Evolutionary conservation across 2,113 vertebrate species (phyloP).

Genomic region (Bubo bubo): DNA sequence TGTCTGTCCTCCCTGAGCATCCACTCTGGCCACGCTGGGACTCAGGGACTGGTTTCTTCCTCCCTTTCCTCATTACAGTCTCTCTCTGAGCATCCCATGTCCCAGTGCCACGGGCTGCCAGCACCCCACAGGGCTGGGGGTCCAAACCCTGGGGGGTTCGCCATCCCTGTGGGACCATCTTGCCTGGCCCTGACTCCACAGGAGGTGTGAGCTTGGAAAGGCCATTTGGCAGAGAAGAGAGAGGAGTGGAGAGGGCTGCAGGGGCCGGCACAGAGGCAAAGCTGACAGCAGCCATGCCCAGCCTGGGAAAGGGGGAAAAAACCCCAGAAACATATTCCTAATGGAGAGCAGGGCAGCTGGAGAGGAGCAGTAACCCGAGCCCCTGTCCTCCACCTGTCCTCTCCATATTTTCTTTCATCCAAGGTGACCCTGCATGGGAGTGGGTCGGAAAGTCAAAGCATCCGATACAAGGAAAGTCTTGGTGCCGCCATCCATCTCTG

Average conservation of each 20-base stretch:
- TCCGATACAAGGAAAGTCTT: constrained; percentile 13
- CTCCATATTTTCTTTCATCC: constrained; percentile 46
- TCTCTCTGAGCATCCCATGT: not conserved
- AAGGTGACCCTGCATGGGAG: not conserved
- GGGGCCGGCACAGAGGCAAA: fast-evolving
- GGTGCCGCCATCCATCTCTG: not conserved
- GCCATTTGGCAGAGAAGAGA: not conserved
- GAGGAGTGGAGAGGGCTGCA: not conserved
- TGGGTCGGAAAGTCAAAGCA: not conserved
- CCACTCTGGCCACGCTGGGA: not conserved
- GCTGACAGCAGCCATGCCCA: too few relatives aligned
- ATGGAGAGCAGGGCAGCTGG: not conserved
- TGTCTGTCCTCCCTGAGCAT: not conserved
- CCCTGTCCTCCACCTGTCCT: not conserved
- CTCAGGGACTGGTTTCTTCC: not conserved
- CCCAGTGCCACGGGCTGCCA: not conserved
- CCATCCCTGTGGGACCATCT: fast-evolving
- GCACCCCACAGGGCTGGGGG: not conserved
- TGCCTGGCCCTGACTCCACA: not conserved
- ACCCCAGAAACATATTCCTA: not conserved
- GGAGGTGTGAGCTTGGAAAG: not conserved
- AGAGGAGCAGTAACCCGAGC: not conserved
- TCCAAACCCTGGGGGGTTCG: not conserved
- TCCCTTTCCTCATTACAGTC: not conserved
- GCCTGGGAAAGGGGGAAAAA: not conserved